Conservation (phyloP, 2,888 invertebrate genomes). For the Atethmia centrago region DNA sequence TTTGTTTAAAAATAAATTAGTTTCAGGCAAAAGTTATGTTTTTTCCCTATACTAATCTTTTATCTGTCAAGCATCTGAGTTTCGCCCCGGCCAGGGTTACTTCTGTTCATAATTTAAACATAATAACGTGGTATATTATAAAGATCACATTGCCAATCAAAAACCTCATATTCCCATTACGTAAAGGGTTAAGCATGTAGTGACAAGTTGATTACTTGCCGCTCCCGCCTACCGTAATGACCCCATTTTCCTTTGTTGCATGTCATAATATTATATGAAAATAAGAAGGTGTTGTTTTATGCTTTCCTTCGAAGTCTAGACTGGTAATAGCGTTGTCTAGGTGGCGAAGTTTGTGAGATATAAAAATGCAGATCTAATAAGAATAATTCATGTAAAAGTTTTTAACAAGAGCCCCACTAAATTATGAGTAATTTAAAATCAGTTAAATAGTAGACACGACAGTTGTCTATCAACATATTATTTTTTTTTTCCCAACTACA, state of each 20-base stretch:
- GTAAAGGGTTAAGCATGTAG: conserved; percentile 42
- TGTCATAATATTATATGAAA: conserved; percentile 49
- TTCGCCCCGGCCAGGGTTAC: background rate
- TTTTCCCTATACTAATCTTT: background rate
- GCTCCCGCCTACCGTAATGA: conserved; percentile 42
- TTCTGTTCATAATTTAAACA: background rate
- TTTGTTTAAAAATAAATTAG: background rate
- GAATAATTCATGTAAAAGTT: background rate
- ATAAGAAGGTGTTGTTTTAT: conserved; percentile 37
- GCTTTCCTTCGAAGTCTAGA: conserved; percentile 29
- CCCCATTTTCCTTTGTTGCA: conserved; percentile 52
- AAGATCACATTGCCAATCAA: conserved; percentile 26
- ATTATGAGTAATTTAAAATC: background rate
- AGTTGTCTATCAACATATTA: no score
- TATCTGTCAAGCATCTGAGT: background rate
- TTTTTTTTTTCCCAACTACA: no score
- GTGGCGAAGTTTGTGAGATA: background rate
- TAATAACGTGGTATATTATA: background rate
- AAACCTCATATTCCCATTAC: conserved; percentile 9
- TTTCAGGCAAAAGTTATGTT: background rate
- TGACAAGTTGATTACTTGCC: conserved; percentile 58
- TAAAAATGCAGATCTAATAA: background rate
- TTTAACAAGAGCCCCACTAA: background rate
- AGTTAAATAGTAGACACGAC: background rate
- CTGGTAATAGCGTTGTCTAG: background rate